phyloP scores from a whole-genome alignment of 2,888 invertebrate species.

The Glyphotaelius pellucidus region DNA sequence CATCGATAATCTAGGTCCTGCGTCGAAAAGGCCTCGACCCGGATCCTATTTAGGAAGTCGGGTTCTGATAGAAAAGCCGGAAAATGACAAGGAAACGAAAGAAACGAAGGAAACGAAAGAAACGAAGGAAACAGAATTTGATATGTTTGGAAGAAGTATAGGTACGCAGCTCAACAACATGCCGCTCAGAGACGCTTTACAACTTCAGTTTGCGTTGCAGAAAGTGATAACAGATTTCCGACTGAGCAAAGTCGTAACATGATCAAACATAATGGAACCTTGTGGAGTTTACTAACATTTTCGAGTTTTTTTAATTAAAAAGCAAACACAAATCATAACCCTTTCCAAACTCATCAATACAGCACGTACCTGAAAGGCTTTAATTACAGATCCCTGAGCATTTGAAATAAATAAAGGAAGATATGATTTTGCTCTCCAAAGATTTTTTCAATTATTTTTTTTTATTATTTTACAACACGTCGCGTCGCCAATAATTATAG shows the following conservation, averaged over 20 bases:
- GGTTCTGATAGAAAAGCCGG: neutral
- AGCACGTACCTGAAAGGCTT: too few species aligned
- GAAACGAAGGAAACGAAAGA: neutral
- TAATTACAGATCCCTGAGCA: too few species aligned
- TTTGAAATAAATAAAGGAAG: too few species aligned
- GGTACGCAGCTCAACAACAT: slow-evolving; percentile 56
- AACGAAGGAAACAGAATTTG: slow-evolving; percentile 51
- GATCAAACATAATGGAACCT: neutral
- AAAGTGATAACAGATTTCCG: slow-evolving; percentile 48
- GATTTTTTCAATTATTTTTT: too few species aligned
- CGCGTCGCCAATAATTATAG: too few species aligned
- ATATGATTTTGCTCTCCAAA: too few species aligned
- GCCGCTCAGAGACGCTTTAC: slow-evolving; percentile 50
- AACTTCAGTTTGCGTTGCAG: slow-evolving; percentile 52
- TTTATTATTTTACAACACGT: too few species aligned
- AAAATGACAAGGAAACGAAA: neutral
- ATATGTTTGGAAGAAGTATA: slow-evolving; percentile 53
- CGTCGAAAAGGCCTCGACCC: neutral
- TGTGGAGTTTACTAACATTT: neutral
- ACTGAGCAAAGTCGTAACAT: neutral
- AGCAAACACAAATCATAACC: neutral
- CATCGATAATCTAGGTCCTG: neutral
- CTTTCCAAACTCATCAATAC: neutral
- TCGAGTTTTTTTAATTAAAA: neutral
- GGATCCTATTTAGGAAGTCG: neutral